A percentile compares a stretch with the other conserved stretches of the same genome.
These are phyloP conservation scores for Dendropsophus ebraccatus DNA, from an alignment of 2,113 vertebrate genomes.

Conservation along the genomic window DNA sequence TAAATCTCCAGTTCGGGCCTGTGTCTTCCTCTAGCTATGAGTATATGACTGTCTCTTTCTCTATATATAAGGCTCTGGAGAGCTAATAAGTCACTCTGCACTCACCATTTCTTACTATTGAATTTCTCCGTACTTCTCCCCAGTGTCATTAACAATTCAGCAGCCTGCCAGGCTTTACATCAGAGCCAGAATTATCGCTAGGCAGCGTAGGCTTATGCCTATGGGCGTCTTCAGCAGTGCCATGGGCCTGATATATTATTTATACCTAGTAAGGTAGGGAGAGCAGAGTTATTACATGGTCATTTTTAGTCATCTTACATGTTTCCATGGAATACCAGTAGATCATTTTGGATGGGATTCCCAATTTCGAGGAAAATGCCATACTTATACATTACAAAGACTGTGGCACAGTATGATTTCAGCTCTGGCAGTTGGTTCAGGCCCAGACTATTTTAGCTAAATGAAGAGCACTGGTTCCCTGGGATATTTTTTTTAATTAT, in stretches of 20 bases:
- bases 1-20: not conserved
- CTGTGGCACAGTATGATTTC: too few relatives aligned
- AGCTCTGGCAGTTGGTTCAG: too few relatives aligned
- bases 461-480: too few relatives aligned
- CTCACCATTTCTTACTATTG: not conserved
- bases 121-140: not conserved
- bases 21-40: not conserved
- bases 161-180: not conserved
- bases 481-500: too few relatives aligned
- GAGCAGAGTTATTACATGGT: not conserved
- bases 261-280: not conserved
- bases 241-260: not conserved
- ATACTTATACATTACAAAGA: too few relatives aligned
- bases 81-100: not conserved
- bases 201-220: not conserved
- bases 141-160: constrained; percentile 13
- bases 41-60: too few relatives aligned
- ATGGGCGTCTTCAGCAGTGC: not conserved
- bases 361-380: too few relatives aligned
- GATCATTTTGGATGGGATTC: too few relatives aligned
- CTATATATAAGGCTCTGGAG: not conserved
- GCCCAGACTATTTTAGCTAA: too few relatives aligned
- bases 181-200: not conserved
- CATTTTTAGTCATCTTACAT: too few relatives aligned
- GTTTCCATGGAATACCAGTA: too few relatives aligned